These are phyloP conservation scores for Drosophila funebris DNA, from an alignment of 1,140 invertebrate species.

Conservation along the genomic window DNA sequence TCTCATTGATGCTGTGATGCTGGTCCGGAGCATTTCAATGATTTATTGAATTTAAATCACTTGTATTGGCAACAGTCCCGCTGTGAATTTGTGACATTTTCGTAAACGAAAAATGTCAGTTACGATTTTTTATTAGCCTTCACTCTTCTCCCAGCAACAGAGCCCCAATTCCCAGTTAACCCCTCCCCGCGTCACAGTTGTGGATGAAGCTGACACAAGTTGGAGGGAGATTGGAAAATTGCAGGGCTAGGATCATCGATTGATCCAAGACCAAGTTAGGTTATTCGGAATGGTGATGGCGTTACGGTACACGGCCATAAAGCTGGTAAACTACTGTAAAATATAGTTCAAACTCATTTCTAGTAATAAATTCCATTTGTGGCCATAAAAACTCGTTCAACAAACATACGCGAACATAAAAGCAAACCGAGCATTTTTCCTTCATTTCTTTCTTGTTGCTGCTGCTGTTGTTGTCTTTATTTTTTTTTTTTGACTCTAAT, in stretches of 20 bases:
- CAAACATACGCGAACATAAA: constrained; percentile 55
- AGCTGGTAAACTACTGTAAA: constrained; percentile 75
- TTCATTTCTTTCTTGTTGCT: not conserved
- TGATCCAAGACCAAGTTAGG: constrained; percentile 14
- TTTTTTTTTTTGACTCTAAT: constrained; percentile 41
- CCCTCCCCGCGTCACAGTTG: not conserved
- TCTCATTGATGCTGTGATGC: constrained; percentile 49
- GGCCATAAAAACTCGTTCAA: constrained; percentile 55
- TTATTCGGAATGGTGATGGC: constrained; percentile 33
- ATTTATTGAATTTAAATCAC: constrained; percentile 84
- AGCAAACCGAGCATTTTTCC: constrained; percentile 28
- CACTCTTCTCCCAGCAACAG: constrained; percentile 23
- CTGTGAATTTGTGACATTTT: constrained; percentile 84
- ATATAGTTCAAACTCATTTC: constrained; percentile 76
- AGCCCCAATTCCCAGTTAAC: not conserved
- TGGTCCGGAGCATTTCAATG: constrained; percentile 64
- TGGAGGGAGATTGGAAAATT: not conserved
- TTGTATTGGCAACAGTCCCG: constrained; percentile 83
- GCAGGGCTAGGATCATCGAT: constrained; percentile 51
- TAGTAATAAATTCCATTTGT: constrained; percentile 66
- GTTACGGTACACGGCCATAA: constrained; percentile 72
- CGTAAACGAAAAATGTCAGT: constrained; percentile 84
- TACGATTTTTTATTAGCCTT: constrained; percentile 82
- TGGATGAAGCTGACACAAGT: not conserved
- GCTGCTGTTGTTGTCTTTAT: not conserved